Evolutionary conservation across 1,140 invertebrate species (phyloP).

Genomic region (Pollicipes pollicipes): DNA sequence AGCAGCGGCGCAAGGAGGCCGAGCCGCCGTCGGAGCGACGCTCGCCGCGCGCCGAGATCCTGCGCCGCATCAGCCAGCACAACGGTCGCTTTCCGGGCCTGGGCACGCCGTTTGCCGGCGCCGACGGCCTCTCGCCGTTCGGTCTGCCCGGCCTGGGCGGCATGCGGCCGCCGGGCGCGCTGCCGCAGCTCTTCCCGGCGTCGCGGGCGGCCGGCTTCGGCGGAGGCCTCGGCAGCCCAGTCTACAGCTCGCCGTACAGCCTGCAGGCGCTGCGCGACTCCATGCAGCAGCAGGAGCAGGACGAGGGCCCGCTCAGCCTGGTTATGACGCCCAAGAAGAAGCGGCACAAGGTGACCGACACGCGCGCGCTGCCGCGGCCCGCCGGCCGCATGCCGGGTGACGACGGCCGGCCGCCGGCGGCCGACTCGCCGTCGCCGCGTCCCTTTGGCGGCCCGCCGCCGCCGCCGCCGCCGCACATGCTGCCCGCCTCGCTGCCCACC

Average conservation of each 20-base stretch:
- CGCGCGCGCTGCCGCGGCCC: conserved; percentile 76
- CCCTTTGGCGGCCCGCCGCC: conserved; percentile 78
- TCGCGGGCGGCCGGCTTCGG: background rate
- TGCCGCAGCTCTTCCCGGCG: background rate
- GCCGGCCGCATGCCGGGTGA: conserved; percentile 35
- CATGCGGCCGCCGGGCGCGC: background rate
- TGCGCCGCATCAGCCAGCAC: background rate
- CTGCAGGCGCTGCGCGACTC: conserved; percentile 9
- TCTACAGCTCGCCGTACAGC: background rate
- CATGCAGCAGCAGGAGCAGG: conserved; percentile 48
- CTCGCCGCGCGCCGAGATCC: conserved; percentile 28
- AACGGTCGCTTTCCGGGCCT: background rate
- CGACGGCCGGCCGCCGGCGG: conserved; percentile 32
- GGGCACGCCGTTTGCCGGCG: conserved; percentile 11
- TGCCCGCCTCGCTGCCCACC: conserved; percentile 70
- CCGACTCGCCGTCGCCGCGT: conserved; percentile 65
- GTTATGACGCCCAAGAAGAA: conserved; percentile 90
- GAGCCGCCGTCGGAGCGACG: conserved; percentile 34
- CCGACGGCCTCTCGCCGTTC: background rate
- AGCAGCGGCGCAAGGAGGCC: conserved; percentile 38
- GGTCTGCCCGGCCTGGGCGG: background rate
- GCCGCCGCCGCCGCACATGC: conserved; percentile 54
- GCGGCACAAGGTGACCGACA: conserved; percentile 89
- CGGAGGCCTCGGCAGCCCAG: background rate
- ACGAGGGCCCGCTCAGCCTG: conserved; percentile 68